Percentiles rank a stretch among this genome's conserved stretches.
These are phyloP conservation scores for Drosophila percnosoma DNA, from an alignment of 2,888 invertebrate species.

Conservation along the genomic window DNA sequence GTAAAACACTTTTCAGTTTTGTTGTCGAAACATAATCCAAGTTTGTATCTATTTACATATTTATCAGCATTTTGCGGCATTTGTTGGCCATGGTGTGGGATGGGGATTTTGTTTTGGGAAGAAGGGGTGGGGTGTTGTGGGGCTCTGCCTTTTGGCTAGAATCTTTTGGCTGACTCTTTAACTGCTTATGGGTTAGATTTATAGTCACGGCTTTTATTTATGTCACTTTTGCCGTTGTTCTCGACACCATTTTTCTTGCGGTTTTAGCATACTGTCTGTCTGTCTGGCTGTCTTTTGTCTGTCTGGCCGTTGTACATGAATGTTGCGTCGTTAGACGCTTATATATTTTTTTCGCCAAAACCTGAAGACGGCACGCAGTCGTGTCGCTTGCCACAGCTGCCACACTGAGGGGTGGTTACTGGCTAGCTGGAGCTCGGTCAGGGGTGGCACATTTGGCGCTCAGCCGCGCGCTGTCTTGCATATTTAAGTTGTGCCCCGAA, in stretches of 20 bases:
- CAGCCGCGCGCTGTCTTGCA: conserved; percentile 70
- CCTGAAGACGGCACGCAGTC: conserved; percentile 6
- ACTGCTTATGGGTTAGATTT: conserved; percentile 75
- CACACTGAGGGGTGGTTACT: conserved; percentile 26
- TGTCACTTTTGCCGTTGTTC: conserved; percentile 65
- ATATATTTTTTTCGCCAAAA: conserved; percentile 6
- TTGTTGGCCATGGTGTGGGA: conserved; percentile 1
- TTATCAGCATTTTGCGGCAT: conserved; percentile 67
- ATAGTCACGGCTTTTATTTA: conserved; percentile 78
- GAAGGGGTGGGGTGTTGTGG: background rate
- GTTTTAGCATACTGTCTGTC: conserved; percentile 27
- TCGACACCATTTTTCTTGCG: conserved; percentile 39
- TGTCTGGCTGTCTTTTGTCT: background rate
- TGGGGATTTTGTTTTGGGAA: background rate
- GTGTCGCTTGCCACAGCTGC: conserved; percentile 38
- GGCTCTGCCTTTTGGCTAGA: background rate
- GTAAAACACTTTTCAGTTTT: conserved; percentile 66
- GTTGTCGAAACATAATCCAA: conserved; percentile 72
- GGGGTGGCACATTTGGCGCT: conserved; percentile 69
- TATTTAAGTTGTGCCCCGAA: conserved; percentile 60
- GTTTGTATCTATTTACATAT: conserved; percentile 75
- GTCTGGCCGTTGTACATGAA: conserved; percentile 3
- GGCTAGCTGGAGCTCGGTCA: background rate
- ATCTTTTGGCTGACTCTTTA: conserved; percentile 65
- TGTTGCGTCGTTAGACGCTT: conserved; percentile 13